phyloP scores from a whole-genome alignment of 1,140 invertebrate species.

The Heliconius nattereri region DNA sequence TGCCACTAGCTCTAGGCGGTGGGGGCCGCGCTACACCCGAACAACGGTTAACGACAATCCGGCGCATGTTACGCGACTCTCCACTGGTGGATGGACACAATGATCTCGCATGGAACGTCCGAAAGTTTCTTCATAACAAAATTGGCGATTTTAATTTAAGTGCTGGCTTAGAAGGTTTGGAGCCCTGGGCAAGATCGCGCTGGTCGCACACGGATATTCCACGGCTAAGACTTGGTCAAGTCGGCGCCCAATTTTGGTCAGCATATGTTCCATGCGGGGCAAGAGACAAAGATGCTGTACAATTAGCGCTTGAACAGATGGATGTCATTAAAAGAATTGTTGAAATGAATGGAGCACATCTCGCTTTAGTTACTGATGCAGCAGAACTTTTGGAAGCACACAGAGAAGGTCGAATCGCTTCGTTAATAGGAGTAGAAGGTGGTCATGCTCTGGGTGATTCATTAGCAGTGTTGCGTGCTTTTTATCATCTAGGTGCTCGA shows the following conservation, averaged over 20 bases:
- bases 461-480: constrained; percentile 89
- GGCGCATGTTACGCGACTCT: constrained; percentile 82
- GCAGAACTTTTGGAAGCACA: constrained; percentile 89
- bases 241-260: constrained; percentile 92
- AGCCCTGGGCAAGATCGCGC: constrained; percentile 89
- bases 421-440: constrained; percentile 92
- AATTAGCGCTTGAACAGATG: constrained; percentile 92
- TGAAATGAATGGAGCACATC: constrained; percentile 86
- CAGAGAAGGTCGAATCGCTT: constrained; percentile 88
- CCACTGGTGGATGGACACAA: constrained; percentile 90
- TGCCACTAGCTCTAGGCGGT: constrained; percentile 76
- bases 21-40: constrained; percentile 81
- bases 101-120: constrained; percentile 92
- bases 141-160: constrained; percentile 90
- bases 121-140: constrained; percentile 91
- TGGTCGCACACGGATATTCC: constrained; percentile 96
- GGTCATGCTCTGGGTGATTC: constrained; percentile 93
- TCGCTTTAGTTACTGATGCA: constrained; percentile 86
- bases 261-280: constrained; percentile 92
- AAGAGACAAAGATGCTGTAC: constrained; percentile 91
- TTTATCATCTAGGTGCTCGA: constrained; percentile 91
- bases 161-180: constrained; percentile 86
- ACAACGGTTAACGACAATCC: constrained; percentile 82
- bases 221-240: constrained; percentile 88
- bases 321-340: constrained; percentile 93